phyloP scores from a whole-genome alignment of 1,140 invertebrate species.

The Babylonia areolata region DNA sequence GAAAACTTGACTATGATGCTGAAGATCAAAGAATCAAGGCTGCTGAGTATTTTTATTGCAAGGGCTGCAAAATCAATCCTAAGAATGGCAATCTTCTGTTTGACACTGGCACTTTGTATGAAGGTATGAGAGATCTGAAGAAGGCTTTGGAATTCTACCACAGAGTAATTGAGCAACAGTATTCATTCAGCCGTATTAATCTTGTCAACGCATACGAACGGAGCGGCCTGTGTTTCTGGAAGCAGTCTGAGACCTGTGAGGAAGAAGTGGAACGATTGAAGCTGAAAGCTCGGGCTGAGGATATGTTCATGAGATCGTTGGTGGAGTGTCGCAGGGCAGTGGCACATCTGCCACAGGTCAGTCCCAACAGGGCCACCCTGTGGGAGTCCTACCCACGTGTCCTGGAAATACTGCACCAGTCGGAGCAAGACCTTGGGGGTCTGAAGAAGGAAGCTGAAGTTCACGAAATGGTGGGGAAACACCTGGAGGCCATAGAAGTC shows the following conservation, averaged over 20 bases:
- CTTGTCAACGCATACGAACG: slow-evolving; percentile 17
- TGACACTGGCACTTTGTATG: neutral
- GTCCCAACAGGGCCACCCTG: neutral
- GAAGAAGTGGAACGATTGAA: neutral
- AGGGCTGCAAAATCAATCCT: neutral
- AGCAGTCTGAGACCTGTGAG: neutral
- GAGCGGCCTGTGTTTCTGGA: neutral
- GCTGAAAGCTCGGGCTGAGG: neutral
- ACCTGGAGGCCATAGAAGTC: neutral
- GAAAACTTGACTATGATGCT: neutral
- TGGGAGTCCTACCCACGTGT: neutral
- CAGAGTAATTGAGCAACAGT: neutral
- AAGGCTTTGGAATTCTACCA: slow-evolving; percentile 13
- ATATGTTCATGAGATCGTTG: slow-evolving; percentile 25
- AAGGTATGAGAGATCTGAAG: neutral
- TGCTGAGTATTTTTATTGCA: neutral
- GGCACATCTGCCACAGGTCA: neutral
- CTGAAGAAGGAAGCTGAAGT: slow-evolving; percentile 7
- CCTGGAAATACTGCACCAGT: neutral
- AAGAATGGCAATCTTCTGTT: neutral
- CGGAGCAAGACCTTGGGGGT: neutral
- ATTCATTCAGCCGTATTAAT: neutral
- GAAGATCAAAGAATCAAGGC: neutral
- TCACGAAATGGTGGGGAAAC: slow-evolving; percentile 7
- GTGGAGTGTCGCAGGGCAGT: slow-evolving; percentile 5